Base-by-base conservation (phyloP, 2,888 invertebrate species). In the Torymus tubicola region DNA sequence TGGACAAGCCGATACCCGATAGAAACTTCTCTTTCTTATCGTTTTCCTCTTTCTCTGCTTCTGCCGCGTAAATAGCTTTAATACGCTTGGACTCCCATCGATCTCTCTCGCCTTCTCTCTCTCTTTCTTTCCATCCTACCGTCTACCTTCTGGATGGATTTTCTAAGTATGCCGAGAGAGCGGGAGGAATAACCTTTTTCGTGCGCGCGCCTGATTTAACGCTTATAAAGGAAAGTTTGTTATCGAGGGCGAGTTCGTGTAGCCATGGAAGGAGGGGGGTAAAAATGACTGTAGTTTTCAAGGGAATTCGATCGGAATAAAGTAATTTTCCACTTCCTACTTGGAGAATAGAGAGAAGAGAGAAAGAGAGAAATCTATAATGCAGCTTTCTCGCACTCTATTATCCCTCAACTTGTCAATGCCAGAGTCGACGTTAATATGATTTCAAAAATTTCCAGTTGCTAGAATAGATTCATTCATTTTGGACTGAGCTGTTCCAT, bases 1-100 rank as follows among this genome's bases (percentile, higher is more conserved):
- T 77, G 85, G 84, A 84, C 84, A 85, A 85, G 77, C 81, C 83
- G 84, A 84, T 84, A 84, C 72, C 68, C 72, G 61, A 63, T 63
- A 78, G 61, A 72, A 73, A 73, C 78, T 73, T 68, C 21, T 68
- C 61, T 67, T 73, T 21, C 64, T 65, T 57, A 55, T 69, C 31
- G 31, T 31, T 31, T 31, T 31, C 31, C 31, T 31, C 31, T 31
- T 31, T 31, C 31, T 31, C 31, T 65, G 12, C 50, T 53, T 50
- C 5, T 18, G 50, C 5, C 60, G 57, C 55, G 77, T 73, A 78
- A 80, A 83, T 83, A 83, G 81, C 81, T 80, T 74, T 80, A 76
- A 82, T 80, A 78, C 80, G 74, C 68, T 73, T 74, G 21, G 53
- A 78, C 72, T 78, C 64, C 42, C 65, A 73, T 80, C 74, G 58